Base-by-base conservation (phyloP, 2,113 vertebrate species). In the Nerophis lumbriciformis region DNA sequence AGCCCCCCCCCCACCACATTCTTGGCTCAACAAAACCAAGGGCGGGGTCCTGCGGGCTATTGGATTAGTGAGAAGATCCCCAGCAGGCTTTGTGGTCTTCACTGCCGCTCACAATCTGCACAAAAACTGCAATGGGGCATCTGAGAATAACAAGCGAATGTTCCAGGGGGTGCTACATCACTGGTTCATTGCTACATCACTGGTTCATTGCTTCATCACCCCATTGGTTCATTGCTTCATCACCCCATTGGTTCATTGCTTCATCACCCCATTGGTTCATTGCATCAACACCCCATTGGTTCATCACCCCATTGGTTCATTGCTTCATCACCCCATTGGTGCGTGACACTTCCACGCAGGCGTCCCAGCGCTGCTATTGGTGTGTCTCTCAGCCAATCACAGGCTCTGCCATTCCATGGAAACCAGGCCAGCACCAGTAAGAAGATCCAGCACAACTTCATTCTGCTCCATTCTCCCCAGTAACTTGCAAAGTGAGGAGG, bases 391-490 rank as follows among this genome's bases (percentile, higher is more conserved):
- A 78, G 66, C 85, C 83, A 88, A 88, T 87, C 75, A 8, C 5
- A 14, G 56, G 28, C 64, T 72, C 78, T 54, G 59, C 62, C 77
- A 69, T 80, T 68, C 81, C 85, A 85, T 87, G 70, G 87, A 88
- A 86, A 88, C 87, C 69, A 72, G 74, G 69, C 66, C 78, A 75
- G 80, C 71, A 77, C 73, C 76, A 85, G 72, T 78, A 76, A 75
- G 68, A 68, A 53, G 65, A 80, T 70, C 69, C 58, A 78, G 61
- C 45, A 60, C 61, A 67, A 73, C 65, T 78, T 68, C 53, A 68
- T 21, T 56, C 53, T 77, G 73, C 71, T 67, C 60, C 59, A 56
- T 78, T 42, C 71, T 75, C 70, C 73, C 60, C 60, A 77, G 68
- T 63, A 66, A 65, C 69, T 68, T 49, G 28, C 19, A 47, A 64